These are phyloP conservation scores for Ochotona curzoniae DNA, from an alignment of 2,113 vertebrate genomes.

Conservation along the genomic window DNA sequence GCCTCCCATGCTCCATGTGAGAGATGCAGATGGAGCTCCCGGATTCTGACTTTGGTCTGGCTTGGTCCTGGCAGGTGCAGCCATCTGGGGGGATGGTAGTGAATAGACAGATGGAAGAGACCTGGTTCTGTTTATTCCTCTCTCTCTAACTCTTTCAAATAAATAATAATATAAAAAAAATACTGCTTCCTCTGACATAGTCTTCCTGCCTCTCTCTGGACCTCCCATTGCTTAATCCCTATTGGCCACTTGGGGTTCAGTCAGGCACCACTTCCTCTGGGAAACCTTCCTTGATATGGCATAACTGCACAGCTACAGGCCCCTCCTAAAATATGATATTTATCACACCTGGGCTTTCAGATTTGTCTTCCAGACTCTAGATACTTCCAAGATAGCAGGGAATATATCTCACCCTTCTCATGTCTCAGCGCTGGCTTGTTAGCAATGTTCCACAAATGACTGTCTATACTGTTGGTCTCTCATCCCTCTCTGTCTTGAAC, in stretches of 20 bases:
- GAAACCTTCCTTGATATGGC: neutral
- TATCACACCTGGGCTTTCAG: neutral
- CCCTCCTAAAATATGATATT: neutral
- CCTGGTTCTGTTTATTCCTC: no score
- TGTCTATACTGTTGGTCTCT: neutral
- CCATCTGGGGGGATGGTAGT: no score
- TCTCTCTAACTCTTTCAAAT: no score
- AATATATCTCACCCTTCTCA: neutral
- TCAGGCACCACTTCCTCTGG: neutral
- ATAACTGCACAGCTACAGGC: neutral
- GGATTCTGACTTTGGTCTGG: no score
- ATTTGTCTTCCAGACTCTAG: conserved; percentile 15
- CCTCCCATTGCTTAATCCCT: neutral
- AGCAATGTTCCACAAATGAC: conserved; percentile 1
- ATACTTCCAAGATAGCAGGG: neutral
- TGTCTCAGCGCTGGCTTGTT: neutral
- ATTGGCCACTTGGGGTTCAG: neutral
- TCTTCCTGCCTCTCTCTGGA: neutral
- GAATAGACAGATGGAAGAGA: no score
- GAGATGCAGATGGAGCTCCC: no score
- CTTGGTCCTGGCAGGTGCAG: no score
- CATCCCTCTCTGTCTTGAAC: neutral
- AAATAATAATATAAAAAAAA: no score
- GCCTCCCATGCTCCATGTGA: no score
- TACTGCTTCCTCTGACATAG: neutral